Conservation (phyloP, 2,888 invertebrate genomes). For the Macrosoma leucophasiata region DNA sequence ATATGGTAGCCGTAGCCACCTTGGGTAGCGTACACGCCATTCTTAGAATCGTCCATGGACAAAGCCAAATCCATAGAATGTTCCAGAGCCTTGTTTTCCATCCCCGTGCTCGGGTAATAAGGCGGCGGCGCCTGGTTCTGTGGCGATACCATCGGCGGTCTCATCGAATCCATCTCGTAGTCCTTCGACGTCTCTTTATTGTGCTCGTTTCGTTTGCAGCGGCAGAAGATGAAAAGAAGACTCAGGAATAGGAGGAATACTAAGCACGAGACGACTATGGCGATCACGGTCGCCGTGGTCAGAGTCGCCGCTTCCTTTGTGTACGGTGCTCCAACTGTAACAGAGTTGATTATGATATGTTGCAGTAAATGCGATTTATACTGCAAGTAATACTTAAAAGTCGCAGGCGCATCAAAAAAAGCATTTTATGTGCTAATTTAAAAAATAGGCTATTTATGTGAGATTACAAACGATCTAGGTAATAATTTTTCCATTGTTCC, state of each 20-base stretch:
- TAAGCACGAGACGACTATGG: slow-evolving; percentile 85
- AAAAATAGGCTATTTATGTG: slow-evolving; percentile 19
- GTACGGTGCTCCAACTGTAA: slow-evolving; percentile 86
- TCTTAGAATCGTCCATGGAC: slow-evolving; percentile 90
- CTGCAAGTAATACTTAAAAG: no score
- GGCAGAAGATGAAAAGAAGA: slow-evolving; percentile 87
- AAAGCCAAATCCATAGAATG: slow-evolving; percentile 90
- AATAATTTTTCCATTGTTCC: no score
- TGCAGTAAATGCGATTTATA: no score
- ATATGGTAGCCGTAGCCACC: slow-evolving; percentile 91
- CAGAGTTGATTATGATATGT: no score
- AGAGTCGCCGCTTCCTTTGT: slow-evolving; percentile 86
- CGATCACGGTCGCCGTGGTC: slow-evolving; percentile 85
- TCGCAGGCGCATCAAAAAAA: no score
- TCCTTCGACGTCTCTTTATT: slow-evolving; percentile 91
- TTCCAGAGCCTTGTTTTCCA: slow-evolving; percentile 94
- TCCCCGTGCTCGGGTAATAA: slow-evolving; percentile 88
- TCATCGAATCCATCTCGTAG: slow-evolving; percentile 92
- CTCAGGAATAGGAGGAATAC: slow-evolving; percentile 85
- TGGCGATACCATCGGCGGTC: slow-evolving; percentile 89
- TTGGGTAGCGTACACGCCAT: slow-evolving; percentile 87
- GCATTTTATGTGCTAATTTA: no score
- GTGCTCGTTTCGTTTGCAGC: slow-evolving; percentile 86
- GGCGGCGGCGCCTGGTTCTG: slow-evolving; percentile 92
- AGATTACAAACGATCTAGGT: no score